Percentiles rank a stretch among this genome's conserved stretches.
Evolutionary conservation across 2,797 vertebrate species (phyloP).

Genomic region (Garrulus glandarius): DNA sequence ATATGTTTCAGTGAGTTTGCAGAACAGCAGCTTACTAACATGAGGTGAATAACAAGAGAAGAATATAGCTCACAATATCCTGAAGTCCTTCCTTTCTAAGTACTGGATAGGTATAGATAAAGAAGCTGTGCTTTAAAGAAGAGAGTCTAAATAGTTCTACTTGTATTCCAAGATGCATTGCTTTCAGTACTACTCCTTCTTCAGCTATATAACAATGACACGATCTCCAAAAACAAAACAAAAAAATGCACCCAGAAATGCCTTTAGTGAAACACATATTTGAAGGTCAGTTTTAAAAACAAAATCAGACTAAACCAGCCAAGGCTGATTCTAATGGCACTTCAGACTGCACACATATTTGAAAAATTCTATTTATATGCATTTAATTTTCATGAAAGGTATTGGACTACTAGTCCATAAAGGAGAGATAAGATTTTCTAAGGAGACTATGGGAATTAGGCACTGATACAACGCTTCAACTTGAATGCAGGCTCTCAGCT

Average conservation of each 20-base stretch:
- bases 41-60: not conserved
- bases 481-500: not conserved
- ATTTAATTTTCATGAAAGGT: not conserved
- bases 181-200: not conserved
- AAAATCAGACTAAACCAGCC: not conserved
- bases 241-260: not conserved
- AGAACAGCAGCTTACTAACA: not conserved
- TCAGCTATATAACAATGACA: not conserved
- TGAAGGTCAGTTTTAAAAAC: conserved; percentile 18
- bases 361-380: not conserved
- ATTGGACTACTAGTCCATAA: not conserved
- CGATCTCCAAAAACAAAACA: not conserved
- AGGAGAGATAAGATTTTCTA: not conserved
- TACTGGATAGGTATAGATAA: not conserved
- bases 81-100: not conserved
- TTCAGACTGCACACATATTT: not conserved
- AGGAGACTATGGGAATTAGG: not conserved
- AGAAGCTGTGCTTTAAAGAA: not conserved
- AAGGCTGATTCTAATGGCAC: not conserved
- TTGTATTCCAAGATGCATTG: not conserved
- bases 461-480: not conserved
- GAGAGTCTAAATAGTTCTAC: not conserved
- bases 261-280: not conserved
- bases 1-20: not conserved
- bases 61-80: not conserved